Base-by-base conservation (phyloP, 2,113 vertebrate species). In the Carlito syrichta region DNA sequence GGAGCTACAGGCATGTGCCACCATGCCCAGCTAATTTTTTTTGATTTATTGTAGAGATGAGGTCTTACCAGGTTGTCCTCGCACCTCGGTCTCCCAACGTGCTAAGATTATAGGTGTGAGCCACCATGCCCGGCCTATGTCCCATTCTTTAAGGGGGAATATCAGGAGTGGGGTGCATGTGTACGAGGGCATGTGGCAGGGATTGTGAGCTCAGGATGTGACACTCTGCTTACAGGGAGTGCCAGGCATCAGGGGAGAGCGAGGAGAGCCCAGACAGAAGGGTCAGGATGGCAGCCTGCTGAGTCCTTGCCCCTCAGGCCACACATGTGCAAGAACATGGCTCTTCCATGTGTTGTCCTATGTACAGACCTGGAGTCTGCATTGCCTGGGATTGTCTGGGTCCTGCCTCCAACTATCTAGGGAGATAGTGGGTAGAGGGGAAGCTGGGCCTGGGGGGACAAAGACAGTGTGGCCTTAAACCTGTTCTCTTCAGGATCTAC, bases 211-310 rank as follows among this genome's bases (percentile, higher is more conserved):
- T 97, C 32, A 93, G 45, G 63, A 27, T 23, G 4, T 19, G 81
- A 68, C 27, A 0, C 54, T 92, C 63, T 54, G 5, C 76, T 97
- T 97, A 32, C 97, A 99, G 99, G 99, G 99, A 73, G 96, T 98
- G 20, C 89, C 96, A 6, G 99, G 99, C 60, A 32, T 86, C 1
- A 99, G 98, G 54, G 99, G 99, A 6, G 99, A 99, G 16, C 97
- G 96, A 96, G 99, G 99, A 73, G 99, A 99, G 50, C 87, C 97
- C 0, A 99, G 99, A 0, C 99, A 99, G 94, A 99, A 98, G 93
- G 99, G 99, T 84, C 99, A 98, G 8, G 98, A 99, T 0, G 99
- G 99, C 3, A 96, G 68, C 60, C 98, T 97, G 52, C 99, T 99
- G 96, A 99, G 99, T 97, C 56, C 38, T 82, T 8, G 11, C 22